Conservation (phyloP, 1,140 invertebrate species). For the Laupala kohalensis region DNA sequence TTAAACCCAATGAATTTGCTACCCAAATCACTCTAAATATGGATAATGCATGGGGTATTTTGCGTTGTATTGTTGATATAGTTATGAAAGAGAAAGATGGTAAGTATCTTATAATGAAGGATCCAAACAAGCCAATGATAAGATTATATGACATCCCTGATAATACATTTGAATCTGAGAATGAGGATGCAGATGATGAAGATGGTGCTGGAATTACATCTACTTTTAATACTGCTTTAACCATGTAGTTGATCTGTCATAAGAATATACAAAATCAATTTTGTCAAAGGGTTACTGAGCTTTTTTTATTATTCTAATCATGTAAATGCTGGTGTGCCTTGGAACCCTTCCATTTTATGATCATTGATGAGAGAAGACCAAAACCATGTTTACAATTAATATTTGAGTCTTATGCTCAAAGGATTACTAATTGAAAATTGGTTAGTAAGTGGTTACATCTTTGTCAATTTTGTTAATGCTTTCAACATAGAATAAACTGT, state of each 20-base stretch:
- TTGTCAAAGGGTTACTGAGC: not conserved
- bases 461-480: too few species aligned
- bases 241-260: not conserved
- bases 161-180: slow-evolving; percentile 96
- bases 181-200: slow-evolving; percentile 81
- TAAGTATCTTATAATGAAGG: slow-evolving; percentile 95
- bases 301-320: not conserved
- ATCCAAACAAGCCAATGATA: slow-evolving; percentile 96
- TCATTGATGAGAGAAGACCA: too few species aligned
- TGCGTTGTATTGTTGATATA: slow-evolving; percentile 96
- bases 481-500: too few species aligned
- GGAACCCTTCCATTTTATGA: not conserved
- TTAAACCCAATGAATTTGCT: slow-evolving; percentile 96
- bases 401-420: too few species aligned
- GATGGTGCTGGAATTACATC: slow-evolving; percentile 29
- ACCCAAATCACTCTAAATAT: slow-evolving; percentile 98
- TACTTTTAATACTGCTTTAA: not conserved
- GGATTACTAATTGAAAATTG: too few species aligned
- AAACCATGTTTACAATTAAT: too few species aligned
- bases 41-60: slow-evolving; percentile 98
- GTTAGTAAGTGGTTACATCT: too few species aligned
- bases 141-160: slow-evolving; percentile 94
- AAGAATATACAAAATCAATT: too few species aligned
- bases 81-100: slow-evolving; percentile 97
- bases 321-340: not conserved